Evolutionary conservation across 2,113 vertebrate species (phyloP).

Genomic region (Petaurus breviceps): DNA sequence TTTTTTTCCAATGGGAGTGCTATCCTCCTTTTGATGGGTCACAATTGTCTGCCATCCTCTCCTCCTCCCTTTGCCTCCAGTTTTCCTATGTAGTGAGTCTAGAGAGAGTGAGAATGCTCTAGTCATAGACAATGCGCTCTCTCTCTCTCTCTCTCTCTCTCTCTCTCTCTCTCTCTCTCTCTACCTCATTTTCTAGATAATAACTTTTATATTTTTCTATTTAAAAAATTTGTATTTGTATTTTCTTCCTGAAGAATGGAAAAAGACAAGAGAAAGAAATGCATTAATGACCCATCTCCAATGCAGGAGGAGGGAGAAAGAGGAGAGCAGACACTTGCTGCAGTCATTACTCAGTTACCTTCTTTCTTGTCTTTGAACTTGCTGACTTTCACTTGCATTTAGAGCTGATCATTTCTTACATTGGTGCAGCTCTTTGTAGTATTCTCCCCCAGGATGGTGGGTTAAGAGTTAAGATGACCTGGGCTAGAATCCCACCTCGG

Average conservation of each 20-base stretch:
- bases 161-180: too few relatives aligned
- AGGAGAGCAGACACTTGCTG: not conserved
- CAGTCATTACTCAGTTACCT: not conserved
- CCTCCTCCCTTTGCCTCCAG: not conserved
- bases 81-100: not conserved
- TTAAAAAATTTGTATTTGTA: too few relatives aligned
- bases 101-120: not conserved
- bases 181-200: too few relatives aligned
- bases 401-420: not conserved
- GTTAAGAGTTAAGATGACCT: not conserved
- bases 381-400: not conserved
- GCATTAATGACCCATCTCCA: not conserved
- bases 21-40: not conserved
- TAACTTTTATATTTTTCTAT: too few relatives aligned
- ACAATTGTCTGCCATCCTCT: not conserved
- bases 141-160: too few relatives aligned
- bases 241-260: not conserved
- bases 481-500: not conserved
- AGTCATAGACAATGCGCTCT: not conserved
- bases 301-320: not conserved
- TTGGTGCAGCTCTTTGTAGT: too few relatives aligned
- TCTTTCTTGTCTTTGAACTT: not conserved
- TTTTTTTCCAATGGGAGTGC: not conserved
- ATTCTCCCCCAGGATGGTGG: not conserved
- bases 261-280: not conserved